phyloP scores from a whole-genome alignment of 2,113 vertebrate genomes.

The Cricetomys ansorgei region DNA sequence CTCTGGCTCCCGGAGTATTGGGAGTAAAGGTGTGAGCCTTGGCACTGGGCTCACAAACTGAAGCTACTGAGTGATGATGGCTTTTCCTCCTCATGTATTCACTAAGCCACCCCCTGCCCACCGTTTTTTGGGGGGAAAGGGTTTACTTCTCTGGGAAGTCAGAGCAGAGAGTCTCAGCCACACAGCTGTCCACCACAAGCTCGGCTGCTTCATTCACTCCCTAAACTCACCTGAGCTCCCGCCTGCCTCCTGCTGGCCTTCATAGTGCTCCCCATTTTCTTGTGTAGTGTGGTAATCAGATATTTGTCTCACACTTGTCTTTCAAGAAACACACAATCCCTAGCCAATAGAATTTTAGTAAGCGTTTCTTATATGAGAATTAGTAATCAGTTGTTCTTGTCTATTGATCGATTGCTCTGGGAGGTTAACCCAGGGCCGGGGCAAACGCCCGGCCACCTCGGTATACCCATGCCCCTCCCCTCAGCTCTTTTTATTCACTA shows the following conservation, averaged over 20 bases:
- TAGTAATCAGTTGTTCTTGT: neutral
- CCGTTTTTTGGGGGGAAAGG: neutral
- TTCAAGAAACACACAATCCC: neutral
- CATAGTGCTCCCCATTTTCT: neutral
- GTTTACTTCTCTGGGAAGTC: neutral
- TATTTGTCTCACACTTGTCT: neutral
- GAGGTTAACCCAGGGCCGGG: neutral
- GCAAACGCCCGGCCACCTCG: neutral
- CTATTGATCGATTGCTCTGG: neutral
- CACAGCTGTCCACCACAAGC: neutral
- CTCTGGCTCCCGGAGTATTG: no score
- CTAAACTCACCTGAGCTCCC: neutral
- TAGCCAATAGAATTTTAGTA: neutral
- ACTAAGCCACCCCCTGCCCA: neutral
- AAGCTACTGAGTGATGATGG: neutral
- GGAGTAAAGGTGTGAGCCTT: no score
- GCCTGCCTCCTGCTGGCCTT: neutral
- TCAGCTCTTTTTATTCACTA: neutral
- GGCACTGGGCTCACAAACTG: no score
- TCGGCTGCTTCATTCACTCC: neutral
- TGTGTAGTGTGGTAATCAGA: neutral
- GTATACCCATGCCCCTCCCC: neutral
- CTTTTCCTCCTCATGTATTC: neutral
- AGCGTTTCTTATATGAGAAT: neutral
- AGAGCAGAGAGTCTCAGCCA: neutral